A percentile compares a stretch with the other conserved stretches of the same genome.
Evolutionary conservation across 2,113 vertebrate genomes (phyloP).

Genomic region (Cynopterus brachyotis): DNA sequence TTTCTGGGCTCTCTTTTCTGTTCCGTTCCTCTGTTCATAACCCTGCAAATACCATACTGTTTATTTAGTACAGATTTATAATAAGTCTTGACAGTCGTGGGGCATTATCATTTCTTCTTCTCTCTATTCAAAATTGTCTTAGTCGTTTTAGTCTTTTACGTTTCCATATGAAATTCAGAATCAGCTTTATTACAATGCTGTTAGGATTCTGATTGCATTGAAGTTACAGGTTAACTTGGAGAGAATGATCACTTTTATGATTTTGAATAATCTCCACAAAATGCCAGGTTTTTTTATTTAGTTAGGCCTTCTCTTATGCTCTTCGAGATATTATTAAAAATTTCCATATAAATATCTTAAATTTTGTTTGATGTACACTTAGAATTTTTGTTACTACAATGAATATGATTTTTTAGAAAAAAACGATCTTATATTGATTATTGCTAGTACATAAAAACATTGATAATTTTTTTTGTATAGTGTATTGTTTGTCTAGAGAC

Average conservation of each 20-base stretch:
- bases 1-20: neutral
- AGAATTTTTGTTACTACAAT: neutral
- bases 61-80: neutral
- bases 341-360: neutral
- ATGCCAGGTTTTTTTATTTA: neutral
- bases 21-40: neutral
- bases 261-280: neutral
- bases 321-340: neutral
- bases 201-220: neutral
- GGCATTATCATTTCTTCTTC: neutral
- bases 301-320: neutral
- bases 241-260: neutral
- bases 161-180: neutral
- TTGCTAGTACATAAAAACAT: neutral
- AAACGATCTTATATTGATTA: neutral
- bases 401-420: neutral
- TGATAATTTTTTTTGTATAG: neutral
- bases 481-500: neutral
- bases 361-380: conserved; percentile 4
- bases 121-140: neutral
- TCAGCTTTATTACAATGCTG: neutral
- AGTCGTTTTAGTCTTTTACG: neutral
- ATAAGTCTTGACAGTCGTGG: neutral
- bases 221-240: neutral
- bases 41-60: neutral